Evolutionary conservation across 1,140 invertebrate species (phyloP), one percentile per base, ranked within the genome.

Genomic region (Xylocopa sonorina): DNA sequence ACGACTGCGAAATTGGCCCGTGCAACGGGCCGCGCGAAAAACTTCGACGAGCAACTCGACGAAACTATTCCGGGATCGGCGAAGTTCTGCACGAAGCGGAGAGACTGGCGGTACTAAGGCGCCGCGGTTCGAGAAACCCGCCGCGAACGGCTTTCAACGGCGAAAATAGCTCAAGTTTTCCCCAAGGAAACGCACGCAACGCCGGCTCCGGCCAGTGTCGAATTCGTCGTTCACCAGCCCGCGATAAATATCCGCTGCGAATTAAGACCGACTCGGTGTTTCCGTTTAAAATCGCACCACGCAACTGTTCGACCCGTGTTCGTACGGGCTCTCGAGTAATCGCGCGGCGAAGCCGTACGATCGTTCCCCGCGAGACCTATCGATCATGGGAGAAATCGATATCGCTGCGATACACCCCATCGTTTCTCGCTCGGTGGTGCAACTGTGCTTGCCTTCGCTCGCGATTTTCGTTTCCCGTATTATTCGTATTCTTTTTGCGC

Each of bases 151-250:
- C 78, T 89, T 87, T 76, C 79, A 55, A 78, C 68, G 78, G 83
- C 86, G 79, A 90, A 91, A 91, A 91, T 91, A 91, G 90, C 80
- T 66, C 83, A 85, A 60, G 83, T 89, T 89, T 87, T 91, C 86
- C 89, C 88, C 78, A 74, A 81, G 80, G 83, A 86, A 84, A 57
- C 32, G 27, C n/a, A 86, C 74, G 29, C 64, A 50, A 48, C 57
- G 57, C 27, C 12, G 16, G 16, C 7, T 48, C 18, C 57, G 18
- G 6, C 71, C 21, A 66, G 48, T 73, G 72, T 66, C 62, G 63
- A 80, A 60, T 38, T 60, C 63, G 78, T 57, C 29, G 69, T 55
- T 73, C 58, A 16, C 60, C 29, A 27, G 5, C 9, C 34, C 5
- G 24, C 29, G 51, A 75, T 79, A 74, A 79, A 79, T 57, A 24